These are phyloP conservation scores for Zootermopsis nevadensis DNA, from an alignment of 2,888 invertebrate species.

Conservation along the genomic window DNA sequence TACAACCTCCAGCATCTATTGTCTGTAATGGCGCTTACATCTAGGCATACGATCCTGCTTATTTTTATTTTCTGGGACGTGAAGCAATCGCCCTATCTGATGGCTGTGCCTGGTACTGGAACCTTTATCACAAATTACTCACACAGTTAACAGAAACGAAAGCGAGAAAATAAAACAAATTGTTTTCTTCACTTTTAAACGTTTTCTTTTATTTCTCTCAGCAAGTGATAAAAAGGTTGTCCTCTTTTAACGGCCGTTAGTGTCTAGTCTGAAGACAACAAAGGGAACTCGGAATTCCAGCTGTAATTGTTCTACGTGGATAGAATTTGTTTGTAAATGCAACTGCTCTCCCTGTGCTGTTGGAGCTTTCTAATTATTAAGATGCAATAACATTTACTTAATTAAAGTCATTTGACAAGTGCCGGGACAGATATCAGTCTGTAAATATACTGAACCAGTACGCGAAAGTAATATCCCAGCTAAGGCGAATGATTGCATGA, in stretches of 20 bases:
- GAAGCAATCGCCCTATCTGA: neutral
- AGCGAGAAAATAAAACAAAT: constrained; percentile 1
- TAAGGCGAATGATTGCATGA: too few relatives aligned
- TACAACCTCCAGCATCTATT: too few relatives aligned
- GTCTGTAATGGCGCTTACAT: too few relatives aligned
- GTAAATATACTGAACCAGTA: too few relatives aligned
- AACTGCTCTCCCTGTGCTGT: neutral
- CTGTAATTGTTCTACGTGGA: constrained; percentile 17
- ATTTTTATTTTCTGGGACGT: neutral
- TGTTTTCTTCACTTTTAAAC: neutral
- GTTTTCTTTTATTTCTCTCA: neutral
- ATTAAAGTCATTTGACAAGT: neutral
- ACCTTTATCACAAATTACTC: constrained; percentile 11
- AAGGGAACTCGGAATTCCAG: neutral
- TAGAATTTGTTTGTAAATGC: neutral
- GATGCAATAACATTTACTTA: neutral
- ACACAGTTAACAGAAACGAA: neutral
- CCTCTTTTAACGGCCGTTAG: neutral
- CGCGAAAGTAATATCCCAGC: too few relatives aligned
- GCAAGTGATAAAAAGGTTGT: neutral
- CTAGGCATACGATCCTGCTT: neutral
- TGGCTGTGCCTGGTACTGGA: neutral
- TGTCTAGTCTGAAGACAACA: neutral
- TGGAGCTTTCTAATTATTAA: neutral
- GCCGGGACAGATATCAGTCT: neutral